Base-by-base conservation (phyloP, 2,113 vertebrate genomes). In the Galeopterus variegatus region DNA sequence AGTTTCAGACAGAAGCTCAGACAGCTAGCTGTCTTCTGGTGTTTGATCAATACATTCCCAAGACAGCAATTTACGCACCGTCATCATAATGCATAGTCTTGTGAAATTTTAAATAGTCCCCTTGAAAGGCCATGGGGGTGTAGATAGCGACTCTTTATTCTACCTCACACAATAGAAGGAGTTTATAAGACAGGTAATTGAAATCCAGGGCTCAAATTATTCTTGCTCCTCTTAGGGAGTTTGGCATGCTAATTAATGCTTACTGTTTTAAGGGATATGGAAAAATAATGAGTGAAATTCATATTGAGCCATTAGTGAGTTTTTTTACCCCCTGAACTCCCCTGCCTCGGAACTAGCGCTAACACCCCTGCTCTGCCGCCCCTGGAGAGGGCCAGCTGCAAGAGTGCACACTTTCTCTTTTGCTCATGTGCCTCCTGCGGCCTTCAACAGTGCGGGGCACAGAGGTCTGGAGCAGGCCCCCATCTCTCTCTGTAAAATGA, bases 11-110 rank as follows among this genome's bases (percentile, higher is more conserved):
- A 91, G 97, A 96, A 26, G 33, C 65, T 0, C 54, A 87, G 70
- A 58, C 96, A 48, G 0, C 72, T 84, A 48, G 0, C 72, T 84
- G 15, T 5, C 26, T 79, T 97, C 90, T 83, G 91, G 90, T 28
- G 97, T 73, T 36, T 93, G 90, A 96, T 96, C 54, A 31, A 17
- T 60, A 28, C 13, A 97, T 97, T 98, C 95, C 97, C 93, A 95
- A 56, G 86, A 97, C 88, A 97, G 97, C 93, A 97, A 56, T 58
- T 36, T 85, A 97, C 94, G 96, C 88, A 92, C 62, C 88, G n/a
- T 54, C 76, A 93, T 56, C 84, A 64, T 64, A 79, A 96, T 41
- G 86, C 67, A 86, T 73, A 83, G 93, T 89, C 94, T 97, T 95
- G 60, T 33, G 54, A 77, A 91, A 96, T 84, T 87, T 87, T 91